Base-by-base conservation (phyloP, 2,888 invertebrate species). In the Lasius fuliginosus region DNA sequence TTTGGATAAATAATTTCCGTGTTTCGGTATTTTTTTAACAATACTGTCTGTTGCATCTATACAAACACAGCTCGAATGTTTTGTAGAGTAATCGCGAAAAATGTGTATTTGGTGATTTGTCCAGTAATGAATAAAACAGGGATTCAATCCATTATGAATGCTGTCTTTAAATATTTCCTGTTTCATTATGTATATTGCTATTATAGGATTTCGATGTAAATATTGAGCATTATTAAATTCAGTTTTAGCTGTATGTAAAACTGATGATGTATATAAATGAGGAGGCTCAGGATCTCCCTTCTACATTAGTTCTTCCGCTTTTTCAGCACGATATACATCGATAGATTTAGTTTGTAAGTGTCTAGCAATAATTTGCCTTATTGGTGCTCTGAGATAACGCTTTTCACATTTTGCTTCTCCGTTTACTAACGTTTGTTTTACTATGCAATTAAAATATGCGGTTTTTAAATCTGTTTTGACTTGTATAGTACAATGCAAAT, bases 1-100 rank as follows among this genome's bases (percentile, higher is more conserved):
- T 53, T 33, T 33, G 8, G 36, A 36, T 36, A 36, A n/a, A n/a
- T 53, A n/a, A 64, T 64, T 27, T 64, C 8, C 30, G 30, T 36
- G 30, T 30, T 27, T 64, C 36, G 18, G 33, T 6, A 27, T 36
- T 64, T 64, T 27, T 36, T 64, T 64, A 64, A 64, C 15, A 30
- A 64, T 64, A 36, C 64, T 64, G 15, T 9, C 33, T 27, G 64
- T 64, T 64, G 64, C 64, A 30, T 64, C 64, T 27, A 64, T 64
- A 30, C 15, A 64, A 27, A 64, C 64, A 64, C 64, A 64, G 12
- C 30, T 64, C 3, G 12, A 11, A 36, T 64, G 4, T 30, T 30
- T 27, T 18, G 30, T 36, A 18, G 36, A 27, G 36, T 36, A 36
- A 27, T 64, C 18, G 12, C 15, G 15, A 64, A 18, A 64, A 64